Conservation (phyloP, 2,113 vertebrate genomes). For the Microcebus jonahi region DNA sequence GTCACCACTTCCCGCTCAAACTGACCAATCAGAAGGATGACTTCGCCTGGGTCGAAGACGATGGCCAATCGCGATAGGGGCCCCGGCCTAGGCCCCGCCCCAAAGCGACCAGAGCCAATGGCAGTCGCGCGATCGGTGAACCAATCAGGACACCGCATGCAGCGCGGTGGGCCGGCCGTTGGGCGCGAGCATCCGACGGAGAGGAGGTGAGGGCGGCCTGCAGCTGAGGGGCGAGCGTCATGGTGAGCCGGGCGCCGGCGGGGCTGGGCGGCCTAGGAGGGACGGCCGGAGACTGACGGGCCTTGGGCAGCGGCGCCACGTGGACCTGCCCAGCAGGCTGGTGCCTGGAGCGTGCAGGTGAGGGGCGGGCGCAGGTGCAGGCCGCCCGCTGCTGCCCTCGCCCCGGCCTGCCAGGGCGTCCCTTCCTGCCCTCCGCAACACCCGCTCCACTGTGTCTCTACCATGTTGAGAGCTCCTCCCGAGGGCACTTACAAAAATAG, state of each 20-base stretch:
- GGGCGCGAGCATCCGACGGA: fast-evolving
- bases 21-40: background rate
- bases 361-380: background rate
- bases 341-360: background rate
- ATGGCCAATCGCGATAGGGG: background rate
- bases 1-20: background rate
- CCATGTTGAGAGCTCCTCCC: background rate
- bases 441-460: fast-evolving
- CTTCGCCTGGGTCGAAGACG: fast-evolving
- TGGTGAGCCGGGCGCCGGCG: background rate
- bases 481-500: background rate
- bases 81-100: fast-evolving
- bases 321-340: background rate
- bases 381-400: background rate
- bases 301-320: too few relatives aligned
- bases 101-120: background rate
- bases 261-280: fast-evolving
- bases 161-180: background rate
- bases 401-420: background rate
- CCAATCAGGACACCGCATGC: background rate
- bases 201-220: fast-evolving
- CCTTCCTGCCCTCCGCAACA: background rate
- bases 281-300: too few relatives aligned
- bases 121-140: fast-evolving
- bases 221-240: fast-evolving